These are phyloP conservation scores for Garrulus glandarius DNA, from an alignment of 2,797 vertebrate species.

Conservation along the genomic window DNA sequence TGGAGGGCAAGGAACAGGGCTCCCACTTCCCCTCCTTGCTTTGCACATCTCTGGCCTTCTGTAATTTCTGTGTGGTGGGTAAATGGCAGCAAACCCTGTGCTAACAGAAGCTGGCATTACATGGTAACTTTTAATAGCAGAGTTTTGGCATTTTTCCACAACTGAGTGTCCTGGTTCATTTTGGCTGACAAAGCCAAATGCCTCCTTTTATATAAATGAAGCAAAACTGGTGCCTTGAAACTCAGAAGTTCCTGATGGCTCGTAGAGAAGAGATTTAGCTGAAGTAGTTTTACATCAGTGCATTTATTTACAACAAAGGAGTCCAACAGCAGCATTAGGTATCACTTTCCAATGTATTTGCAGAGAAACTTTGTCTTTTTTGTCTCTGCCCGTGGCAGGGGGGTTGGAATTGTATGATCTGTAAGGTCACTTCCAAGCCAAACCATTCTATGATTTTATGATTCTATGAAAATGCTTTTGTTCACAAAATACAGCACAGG, in stretches of 20 bases:
- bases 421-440: not conserved
- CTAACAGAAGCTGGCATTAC: not conserved
- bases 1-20: not conserved
- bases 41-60: not conserved
- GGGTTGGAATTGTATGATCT: not conserved
- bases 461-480: not conserved
- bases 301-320: not conserved
- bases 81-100: not conserved
- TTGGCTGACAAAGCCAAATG: not conserved
- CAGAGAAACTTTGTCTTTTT: not conserved
- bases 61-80: not conserved
- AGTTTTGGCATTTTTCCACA: not conserved
- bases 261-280: not conserved
- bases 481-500: not conserved
- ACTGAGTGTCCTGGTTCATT: not conserved
- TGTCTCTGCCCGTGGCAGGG: not conserved
- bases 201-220: not conserved
- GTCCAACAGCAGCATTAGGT: not conserved
- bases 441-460: not conserved
- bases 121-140: not conserved
- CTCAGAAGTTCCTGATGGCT: not conserved
- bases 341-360: not conserved
- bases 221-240: not conserved
- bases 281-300: not conserved
- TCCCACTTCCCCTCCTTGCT: accelerated